These are phyloP conservation scores for Mungos mungo DNA, from an alignment of 2,113 vertebrate species.

Conservation along the genomic window DNA sequence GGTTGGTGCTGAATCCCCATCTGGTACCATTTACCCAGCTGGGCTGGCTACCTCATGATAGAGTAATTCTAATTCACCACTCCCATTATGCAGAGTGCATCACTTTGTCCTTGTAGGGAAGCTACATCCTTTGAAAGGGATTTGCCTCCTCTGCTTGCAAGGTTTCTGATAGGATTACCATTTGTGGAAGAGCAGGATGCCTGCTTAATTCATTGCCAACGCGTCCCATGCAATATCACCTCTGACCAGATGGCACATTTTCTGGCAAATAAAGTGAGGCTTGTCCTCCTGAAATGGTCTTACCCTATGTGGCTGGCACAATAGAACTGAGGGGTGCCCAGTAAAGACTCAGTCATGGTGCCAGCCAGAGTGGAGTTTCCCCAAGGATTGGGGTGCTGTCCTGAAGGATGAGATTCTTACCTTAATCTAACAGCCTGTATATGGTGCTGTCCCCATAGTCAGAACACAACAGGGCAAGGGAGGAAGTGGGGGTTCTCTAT, in stretches of 20 bases:
- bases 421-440: background rate
- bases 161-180: background rate
- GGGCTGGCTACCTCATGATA: background rate
- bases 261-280: background rate
- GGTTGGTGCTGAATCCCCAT: background rate
- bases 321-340: background rate
- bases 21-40: background rate
- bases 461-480: background rate
- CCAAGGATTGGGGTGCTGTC: background rate
- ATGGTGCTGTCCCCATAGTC: background rate
- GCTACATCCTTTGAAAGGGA: background rate
- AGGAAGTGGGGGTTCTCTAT: background rate
- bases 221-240: background rate
- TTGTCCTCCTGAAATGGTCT: background rate
- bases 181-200: background rate
- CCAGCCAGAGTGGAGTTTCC: background rate
- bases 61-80: background rate
- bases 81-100: background rate
- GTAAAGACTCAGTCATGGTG: background rate
- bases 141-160: background rate
- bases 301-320: background rate
- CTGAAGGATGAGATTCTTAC: background rate
- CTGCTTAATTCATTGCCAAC: background rate
- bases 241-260: background rate
- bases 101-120: background rate